Conservation (phyloP, 1,140 invertebrate species). For the Druon quercuslanigerum region DNA sequence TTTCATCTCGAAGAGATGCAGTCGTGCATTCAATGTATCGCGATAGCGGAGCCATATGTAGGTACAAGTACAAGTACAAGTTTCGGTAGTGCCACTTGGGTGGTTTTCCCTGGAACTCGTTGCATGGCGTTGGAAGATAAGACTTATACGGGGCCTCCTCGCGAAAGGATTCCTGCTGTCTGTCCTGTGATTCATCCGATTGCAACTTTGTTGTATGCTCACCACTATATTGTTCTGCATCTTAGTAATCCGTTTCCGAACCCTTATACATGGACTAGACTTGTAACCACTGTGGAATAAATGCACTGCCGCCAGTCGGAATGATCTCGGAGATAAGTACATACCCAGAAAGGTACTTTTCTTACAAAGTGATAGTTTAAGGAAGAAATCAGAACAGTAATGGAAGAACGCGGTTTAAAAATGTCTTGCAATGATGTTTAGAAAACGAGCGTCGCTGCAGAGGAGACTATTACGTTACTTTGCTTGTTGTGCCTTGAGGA, state of each 20-base stretch:
- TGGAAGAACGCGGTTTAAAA: background rate
- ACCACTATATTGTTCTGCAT: background rate
- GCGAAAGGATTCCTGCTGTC: background rate
- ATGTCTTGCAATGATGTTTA: background rate
- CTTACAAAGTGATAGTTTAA: slow-evolving; percentile 20
- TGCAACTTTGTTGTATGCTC: background rate
- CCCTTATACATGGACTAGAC: slow-evolving; percentile 17
- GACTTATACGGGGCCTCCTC: slow-evolving; percentile 14
- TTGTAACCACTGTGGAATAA: background rate
- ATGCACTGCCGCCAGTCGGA: slow-evolving; percentile 15
- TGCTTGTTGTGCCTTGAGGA: no score
- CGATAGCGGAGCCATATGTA: slow-evolving; percentile 53
- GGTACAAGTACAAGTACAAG: slow-evolving; percentile 51
- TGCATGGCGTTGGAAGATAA: slow-evolving; percentile 21
- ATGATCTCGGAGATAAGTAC: slow-evolving; percentile 6
- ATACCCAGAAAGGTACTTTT: slow-evolving; percentile 8
- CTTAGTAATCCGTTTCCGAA: background rate
- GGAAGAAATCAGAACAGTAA: slow-evolving; percentile 27
- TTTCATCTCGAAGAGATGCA: slow-evolving; percentile 48
- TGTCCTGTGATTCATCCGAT: background rate
- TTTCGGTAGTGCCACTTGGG: slow-evolving; percentile 55
- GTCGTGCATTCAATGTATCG: slow-evolving; percentile 48
- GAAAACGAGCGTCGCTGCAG: background rate
- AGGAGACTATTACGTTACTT: background rate
- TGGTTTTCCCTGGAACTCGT: slow-evolving; percentile 41